phyloP scores from a whole-genome alignment of 2,888 invertebrate species.

The Synergus laeviventris region DNA sequence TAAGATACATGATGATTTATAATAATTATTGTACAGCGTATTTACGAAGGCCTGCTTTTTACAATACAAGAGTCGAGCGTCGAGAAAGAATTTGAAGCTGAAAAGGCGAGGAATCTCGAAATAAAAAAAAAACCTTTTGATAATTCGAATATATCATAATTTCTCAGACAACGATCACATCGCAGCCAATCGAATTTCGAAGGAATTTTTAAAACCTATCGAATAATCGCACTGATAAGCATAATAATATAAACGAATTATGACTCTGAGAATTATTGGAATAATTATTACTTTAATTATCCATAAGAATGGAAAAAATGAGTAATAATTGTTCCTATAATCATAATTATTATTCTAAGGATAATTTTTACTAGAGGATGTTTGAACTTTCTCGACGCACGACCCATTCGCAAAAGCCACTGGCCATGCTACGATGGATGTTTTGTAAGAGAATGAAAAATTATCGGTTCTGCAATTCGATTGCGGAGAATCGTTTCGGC shows the following conservation, averaged over 20 bases:
- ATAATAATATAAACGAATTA: slow-evolving; percentile 42
- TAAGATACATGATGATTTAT: slow-evolving; percentile 74
- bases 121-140: slow-evolving; percentile 46
- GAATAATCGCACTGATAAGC: slow-evolving; percentile 53
- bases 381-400: slow-evolving; percentile 59
- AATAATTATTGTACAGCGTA: slow-evolving; percentile 76
- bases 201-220: slow-evolving; percentile 22
- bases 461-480: slow-evolving; percentile 60
- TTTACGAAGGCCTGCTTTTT: slow-evolving; percentile 74
- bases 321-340: slow-evolving; percentile 41
- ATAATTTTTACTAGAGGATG: slow-evolving; percentile 36
- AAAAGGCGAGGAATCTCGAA: slow-evolving; percentile 18
- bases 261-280: background rate
- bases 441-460: slow-evolving; percentile 73
- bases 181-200: slow-evolving; percentile 36
- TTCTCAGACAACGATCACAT: slow-evolving; percentile 41
- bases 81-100: slow-evolving; percentile 49
- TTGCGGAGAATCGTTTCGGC: slow-evolving; percentile 49
- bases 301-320: slow-evolving; percentile 43
- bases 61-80: slow-evolving; percentile 68
- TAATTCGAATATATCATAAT: slow-evolving; percentile 48
- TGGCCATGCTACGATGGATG: slow-evolving; percentile 73
- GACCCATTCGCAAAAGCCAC: slow-evolving; percentile 66
- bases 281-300: background rate
- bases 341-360: slow-evolving; percentile 31